Conservation (phyloP, 92 coral and sea anemone genomes). For the Siderastrea radians region DNA sequence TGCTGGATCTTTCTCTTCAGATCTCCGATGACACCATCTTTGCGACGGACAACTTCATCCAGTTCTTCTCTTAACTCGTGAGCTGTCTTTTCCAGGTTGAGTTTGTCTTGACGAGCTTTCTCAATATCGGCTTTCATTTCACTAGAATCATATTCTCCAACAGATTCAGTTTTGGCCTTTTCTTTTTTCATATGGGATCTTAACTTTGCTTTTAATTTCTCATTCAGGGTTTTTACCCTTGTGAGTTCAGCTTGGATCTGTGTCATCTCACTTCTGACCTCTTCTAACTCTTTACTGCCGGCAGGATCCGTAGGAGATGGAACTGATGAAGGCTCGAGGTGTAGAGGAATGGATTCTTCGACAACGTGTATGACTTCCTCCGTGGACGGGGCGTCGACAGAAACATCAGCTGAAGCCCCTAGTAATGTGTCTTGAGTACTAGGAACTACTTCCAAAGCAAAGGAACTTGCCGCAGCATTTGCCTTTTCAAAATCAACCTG, state of each 20-base stretch:
- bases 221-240: slow-evolving; percentile 70
- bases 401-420: slow-evolving; percentile 1
- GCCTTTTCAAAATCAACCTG: slow-evolving; percentile 1
- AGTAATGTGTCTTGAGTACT: background rate
- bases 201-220: slow-evolving; percentile 81
- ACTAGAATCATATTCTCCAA: slow-evolving; percentile 50
- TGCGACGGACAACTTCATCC: slow-evolving; percentile 73
- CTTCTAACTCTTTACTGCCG: slow-evolving; percentile 50
- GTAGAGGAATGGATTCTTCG: slow-evolving; percentile 18
- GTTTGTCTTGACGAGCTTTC: slow-evolving; percentile 78
- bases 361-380: slow-evolving; percentile 15
- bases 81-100: slow-evolving; percentile 63
- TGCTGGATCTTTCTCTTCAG: slow-evolving; percentile 40
- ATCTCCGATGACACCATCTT: slow-evolving; percentile 67
- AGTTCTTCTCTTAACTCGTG: slow-evolving; percentile 80
- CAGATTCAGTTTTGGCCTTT: slow-evolving; percentile 53
- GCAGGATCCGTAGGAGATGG: slow-evolving; percentile 17
- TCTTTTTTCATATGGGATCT: slow-evolving; percentile 70
- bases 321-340: background rate
- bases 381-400: background rate
- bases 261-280: slow-evolving; percentile 38
- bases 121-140: slow-evolving; percentile 70
- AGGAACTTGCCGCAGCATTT: background rate
- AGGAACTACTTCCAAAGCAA: background rate
- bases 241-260: slow-evolving; percentile 66